These are phyloP conservation scores for Ceratoteleas bidentatus DNA, from an alignment of 1,140 invertebrate species.

Conservation along the genomic window DNA sequence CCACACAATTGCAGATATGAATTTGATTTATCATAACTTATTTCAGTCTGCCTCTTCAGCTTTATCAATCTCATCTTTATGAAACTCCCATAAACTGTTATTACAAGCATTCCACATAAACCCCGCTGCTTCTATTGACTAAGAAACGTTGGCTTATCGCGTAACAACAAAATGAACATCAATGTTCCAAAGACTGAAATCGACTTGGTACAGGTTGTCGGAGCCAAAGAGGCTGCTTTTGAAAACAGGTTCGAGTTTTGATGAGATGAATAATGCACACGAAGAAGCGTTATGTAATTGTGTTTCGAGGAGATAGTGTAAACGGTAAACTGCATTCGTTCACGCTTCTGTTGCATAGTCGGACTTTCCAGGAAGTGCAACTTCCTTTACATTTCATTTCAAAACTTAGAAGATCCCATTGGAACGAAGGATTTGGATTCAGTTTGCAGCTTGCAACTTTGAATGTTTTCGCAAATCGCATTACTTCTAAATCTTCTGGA, in stretches of 20 bases:
- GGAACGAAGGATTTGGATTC: constrained; percentile 17
- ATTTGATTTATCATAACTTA: constrained; percentile 12
- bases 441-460: not conserved
- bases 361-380: constrained; percentile 39
- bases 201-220: not conserved
- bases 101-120: too few species aligned
- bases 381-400: constrained; percentile 40
- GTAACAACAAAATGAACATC: constrained; percentile 4
- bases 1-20: not conserved
- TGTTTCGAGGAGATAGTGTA: constrained; percentile 37
- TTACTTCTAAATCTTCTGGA: constrained; percentile 1
- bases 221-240: constrained; percentile 11
- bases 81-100: too few species aligned
- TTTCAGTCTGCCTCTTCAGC: not conserved
- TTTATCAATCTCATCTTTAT: not conserved
- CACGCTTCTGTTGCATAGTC: constrained; percentile 31
- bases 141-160: not conserved
- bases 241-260: constrained; percentile 7
- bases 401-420: constrained; percentile 8
- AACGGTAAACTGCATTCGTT: constrained; percentile 45
- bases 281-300: constrained; percentile 42
- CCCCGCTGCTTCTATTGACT: too few species aligned
- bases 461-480: not conserved
- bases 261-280: constrained; percentile 33
- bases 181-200: not conserved